Evolutionary conservation across 1,140 invertebrate genomes (phyloP).

Genomic region (Teleogryllus occipitalis): DNA sequence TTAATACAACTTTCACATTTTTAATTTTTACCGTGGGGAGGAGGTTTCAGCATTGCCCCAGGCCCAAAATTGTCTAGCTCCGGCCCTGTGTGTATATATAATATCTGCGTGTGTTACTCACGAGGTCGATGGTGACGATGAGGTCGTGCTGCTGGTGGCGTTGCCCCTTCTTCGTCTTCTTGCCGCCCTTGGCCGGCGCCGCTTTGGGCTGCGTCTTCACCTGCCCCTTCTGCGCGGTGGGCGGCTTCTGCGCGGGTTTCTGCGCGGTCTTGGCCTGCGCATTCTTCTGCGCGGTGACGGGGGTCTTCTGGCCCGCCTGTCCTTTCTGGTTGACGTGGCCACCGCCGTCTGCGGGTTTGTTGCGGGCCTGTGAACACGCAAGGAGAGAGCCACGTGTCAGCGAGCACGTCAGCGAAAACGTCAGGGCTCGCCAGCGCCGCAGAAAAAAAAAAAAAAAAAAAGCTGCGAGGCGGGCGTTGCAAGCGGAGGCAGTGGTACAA

Average conservation of each 20-base stretch:
- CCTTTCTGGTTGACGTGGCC: slow-evolving; percentile 63
- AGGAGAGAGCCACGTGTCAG: not conserved
- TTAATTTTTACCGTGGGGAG: too few relatives aligned
- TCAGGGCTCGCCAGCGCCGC: not conserved
- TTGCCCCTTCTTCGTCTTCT: slow-evolving; percentile 67
- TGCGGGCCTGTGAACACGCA: slow-evolving; percentile 51
- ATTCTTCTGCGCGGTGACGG: slow-evolving; percentile 48
- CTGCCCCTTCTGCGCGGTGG: slow-evolving; percentile 49
- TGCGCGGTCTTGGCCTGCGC: slow-evolving; percentile 36
- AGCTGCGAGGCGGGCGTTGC: not conserved
- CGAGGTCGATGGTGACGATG: slow-evolving; percentile 72
- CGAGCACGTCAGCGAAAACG: not conserved
- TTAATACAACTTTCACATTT: too few relatives aligned
- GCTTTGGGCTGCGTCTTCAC: slow-evolving; percentile 30
- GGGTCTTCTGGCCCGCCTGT: slow-evolving; percentile 40
- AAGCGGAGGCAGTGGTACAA: not conserved
- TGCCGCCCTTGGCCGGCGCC: slow-evolving; percentile 39
- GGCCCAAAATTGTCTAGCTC: too few relatives aligned
- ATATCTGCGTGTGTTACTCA: slow-evolving; percentile 48
- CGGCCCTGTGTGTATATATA: too few relatives aligned
- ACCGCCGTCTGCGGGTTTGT: slow-evolving; percentile 67
- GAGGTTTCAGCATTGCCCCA: too few relatives aligned
- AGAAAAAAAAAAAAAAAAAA: too few relatives aligned
- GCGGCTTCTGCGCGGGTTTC: slow-evolving; percentile 46
- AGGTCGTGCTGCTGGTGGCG: slow-evolving; percentile 73